A percentile compares a stretch with the other conserved stretches of the same genome.
These are phyloP conservation scores for Notolepis coatsorum DNA, from an alignment of 2,797 vertebrate genomes.

Conservation along the genomic window DNA sequence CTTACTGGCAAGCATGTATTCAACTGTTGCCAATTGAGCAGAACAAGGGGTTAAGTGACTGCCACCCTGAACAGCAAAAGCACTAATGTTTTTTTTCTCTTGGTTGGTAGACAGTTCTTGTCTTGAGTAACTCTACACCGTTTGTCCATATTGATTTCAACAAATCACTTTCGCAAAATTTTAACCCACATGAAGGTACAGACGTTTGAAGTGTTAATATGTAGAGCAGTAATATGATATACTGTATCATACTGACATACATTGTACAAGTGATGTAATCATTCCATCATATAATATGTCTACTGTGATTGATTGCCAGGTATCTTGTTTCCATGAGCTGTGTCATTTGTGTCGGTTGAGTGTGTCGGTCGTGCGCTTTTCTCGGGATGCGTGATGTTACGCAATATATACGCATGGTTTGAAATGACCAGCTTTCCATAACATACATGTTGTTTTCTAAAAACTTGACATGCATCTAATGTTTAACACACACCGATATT, in stretches of 20 bases:
- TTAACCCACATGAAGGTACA: background rate
- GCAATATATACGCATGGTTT: background rate
- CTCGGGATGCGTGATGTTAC: background rate
- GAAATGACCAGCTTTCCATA: background rate
- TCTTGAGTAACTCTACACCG: background rate
- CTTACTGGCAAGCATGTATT: conserved; percentile 10
- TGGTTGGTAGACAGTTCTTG: no score
- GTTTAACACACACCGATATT: no score
- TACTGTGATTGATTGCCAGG: background rate
- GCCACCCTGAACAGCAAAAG: conserved; percentile 11
- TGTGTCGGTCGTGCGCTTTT: background rate
- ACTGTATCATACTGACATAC: background rate
- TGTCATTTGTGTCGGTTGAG: background rate
- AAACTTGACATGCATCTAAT: background rate
- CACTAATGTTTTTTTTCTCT: conserved; percentile 1
- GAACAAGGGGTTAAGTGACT: conserved; percentile 29
- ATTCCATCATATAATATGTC: background rate
- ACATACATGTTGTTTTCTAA: background rate
- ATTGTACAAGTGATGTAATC: conserved; percentile 15
- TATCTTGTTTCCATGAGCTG: conserved; percentile 1
- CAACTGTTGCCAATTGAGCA: conserved; percentile 26
- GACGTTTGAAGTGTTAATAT: background rate
- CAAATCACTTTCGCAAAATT: conserved; percentile 11
- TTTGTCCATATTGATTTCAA: background rate
- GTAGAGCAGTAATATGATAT: conserved; percentile 3